phyloP scores from a whole-genome alignment of 53 echinoderm and acorn worm species.

The Holothuria scabra region DNA sequence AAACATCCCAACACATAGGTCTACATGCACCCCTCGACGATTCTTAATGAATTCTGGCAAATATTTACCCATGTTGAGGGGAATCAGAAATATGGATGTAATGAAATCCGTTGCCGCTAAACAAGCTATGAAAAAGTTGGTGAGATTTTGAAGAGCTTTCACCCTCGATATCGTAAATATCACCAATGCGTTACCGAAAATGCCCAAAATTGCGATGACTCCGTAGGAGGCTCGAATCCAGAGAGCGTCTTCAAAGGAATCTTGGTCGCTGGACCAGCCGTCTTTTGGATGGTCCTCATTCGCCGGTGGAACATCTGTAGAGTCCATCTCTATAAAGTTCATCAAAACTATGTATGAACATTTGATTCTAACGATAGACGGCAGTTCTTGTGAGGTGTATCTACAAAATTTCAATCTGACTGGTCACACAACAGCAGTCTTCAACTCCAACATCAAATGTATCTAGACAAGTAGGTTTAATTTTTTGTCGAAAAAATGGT shows the following conservation, averaged over 20 bases:
- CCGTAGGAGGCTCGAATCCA: conserved; percentile 81
- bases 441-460: no score
- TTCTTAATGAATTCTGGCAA: no score
- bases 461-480: no score
- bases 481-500: no score
- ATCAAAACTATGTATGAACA: no score
- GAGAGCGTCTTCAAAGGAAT: conserved; percentile 73
- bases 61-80: conserved; percentile 86
- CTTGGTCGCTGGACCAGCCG: conserved; percentile 65
- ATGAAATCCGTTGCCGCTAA: conserved; percentile 86
- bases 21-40: no score
- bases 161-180: conserved; percentile 84
- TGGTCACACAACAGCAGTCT: no score
- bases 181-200: conserved; percentile 85
- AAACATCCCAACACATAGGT: no score
- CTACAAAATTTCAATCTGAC: no score
- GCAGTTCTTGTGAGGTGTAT: no score
- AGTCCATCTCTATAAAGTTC: no score
- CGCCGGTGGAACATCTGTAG: neutral
- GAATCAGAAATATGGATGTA: conserved; percentile 91
- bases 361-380: no score
- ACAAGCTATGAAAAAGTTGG: conserved; percentile 92
- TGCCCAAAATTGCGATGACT: conserved; percentile 76
- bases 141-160: conserved; percentile 67
- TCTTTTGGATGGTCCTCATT: conserved; percentile 49